phyloP scores from a whole-genome alignment of 2,888 invertebrate species.

The Entomobrya multifasciata region DNA sequence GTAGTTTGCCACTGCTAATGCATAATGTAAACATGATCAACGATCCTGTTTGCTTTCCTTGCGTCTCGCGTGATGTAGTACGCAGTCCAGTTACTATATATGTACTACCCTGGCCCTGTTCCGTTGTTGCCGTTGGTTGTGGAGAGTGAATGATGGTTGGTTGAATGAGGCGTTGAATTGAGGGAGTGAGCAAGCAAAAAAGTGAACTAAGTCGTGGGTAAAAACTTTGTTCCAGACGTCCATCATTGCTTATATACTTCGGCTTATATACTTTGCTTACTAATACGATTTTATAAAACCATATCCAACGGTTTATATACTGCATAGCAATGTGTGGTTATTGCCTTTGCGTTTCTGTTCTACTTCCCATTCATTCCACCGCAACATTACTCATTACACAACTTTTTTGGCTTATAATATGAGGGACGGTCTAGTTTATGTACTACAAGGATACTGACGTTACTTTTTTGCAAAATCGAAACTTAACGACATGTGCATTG shows the following conservation, averaged over 20 bases:
- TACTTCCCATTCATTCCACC: conserved; percentile 48
- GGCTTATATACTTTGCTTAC: background rate
- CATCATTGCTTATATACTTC: conserved; percentile 46
- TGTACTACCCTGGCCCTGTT: background rate
- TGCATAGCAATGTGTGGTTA: no score
- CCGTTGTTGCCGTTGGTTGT: background rate
- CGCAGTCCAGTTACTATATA: background rate
- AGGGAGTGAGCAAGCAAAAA: conserved; percentile 57
- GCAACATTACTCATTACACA: conserved; percentile 44
- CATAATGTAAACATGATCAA: conserved; percentile 64
- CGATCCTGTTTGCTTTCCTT: conserved; percentile 31
- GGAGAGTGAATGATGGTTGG: conserved; percentile 34
- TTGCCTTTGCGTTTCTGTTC: no score
- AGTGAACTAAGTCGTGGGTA: conserved; percentile 17
- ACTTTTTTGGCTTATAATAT: no score
- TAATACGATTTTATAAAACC: no score
- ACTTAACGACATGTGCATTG: no score
- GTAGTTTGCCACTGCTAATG: background rate
- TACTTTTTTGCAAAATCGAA: no score
- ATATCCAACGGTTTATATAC: no score
- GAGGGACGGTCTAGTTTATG: no score
- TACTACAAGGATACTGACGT: no score
- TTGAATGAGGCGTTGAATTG: conserved; percentile 56
- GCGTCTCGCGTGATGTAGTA: background rate
- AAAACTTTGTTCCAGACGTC: conserved; percentile 50